A percentile compares a stretch with the other conserved stretches of the same genome.
Evolutionary conservation across 2,797 vertebrate genomes (phyloP).

Genomic region (Denticeps clupeoides): DNA sequence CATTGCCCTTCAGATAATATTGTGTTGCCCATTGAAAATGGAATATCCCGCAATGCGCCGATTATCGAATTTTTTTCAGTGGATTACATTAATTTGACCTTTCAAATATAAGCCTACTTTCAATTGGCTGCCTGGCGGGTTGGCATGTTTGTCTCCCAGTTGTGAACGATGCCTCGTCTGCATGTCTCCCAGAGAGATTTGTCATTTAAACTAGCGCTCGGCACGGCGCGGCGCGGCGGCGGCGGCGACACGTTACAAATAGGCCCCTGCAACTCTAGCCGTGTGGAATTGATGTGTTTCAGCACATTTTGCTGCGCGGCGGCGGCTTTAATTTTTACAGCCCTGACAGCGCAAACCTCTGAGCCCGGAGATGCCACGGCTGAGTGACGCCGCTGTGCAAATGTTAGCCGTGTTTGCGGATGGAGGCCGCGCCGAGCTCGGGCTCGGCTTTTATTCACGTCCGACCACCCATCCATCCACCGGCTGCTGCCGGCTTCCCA

Average conservation of each 20-base stretch:
- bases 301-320: conserved; percentile 57
- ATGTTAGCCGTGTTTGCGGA: conserved; percentile 65
- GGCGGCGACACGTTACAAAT: not conserved
- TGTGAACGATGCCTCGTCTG: conserved; percentile 56
- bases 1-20: no score
- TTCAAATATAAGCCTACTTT: no score
- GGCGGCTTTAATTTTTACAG: conserved; percentile 61
- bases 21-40: no score
- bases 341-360: conserved; percentile 58
- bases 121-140: no score
- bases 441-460: not conserved
- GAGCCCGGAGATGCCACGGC: conserved; percentile 53
- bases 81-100: no score
- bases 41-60: no score
- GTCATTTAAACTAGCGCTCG: conserved; percentile 17
- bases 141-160: conserved; percentile 42
- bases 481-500: no score
- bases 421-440: conserved; percentile 13
- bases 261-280: conserved; percentile 41
- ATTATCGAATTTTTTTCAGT: no score
- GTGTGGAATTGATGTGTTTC: conserved; percentile 67
- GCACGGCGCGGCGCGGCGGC: not conserved
- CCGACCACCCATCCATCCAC: not conserved
- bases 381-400: conserved; percentile 59
- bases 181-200: conserved; percentile 25